Evolutionary conservation across 2,797 vertebrate species (phyloP), one percentile per base, ranked within the genome.

Genomic region (Thamnophis elegans): DNA sequence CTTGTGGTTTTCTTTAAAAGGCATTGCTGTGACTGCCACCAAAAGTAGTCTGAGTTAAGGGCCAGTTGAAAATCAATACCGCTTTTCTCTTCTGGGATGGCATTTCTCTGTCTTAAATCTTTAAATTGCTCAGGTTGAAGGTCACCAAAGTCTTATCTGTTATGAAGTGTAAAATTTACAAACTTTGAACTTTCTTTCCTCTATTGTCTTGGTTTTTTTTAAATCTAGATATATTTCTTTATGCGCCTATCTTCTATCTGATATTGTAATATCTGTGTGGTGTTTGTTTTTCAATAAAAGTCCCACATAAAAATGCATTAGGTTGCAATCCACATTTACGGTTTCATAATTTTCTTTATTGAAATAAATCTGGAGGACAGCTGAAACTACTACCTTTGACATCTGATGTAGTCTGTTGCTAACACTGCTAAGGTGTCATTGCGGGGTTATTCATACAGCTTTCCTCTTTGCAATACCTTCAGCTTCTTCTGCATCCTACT

Each of bases 51-150:
- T 89, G 91, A 85, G 62, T 78, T 93, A 88, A 93, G 62, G 25
- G 56, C 89, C 90, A 73, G 55, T 32, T 91, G 54, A 87, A 93
- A 91, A 92, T 90, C 91, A 90, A 91, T 90, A 54, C 26, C 22
- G 13, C 36, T 55, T 89, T 62, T 59, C 65, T 90, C 62, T 78
- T 91, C 47, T 60, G 53, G 20, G 87, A 88, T 91, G 65, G 62
- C 47, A 51, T 93, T 92, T 92, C 56, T 91, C 42, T 51, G 22
- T 85, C 28, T 92, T 89, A 88, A 90, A 90, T 36, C 25, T 47
- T 7, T 88, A 85, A 94, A 68, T 18, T 78, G 1, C 62, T 47
- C 32, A 59, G 26, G 47, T 62, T 58, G 53, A 90, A 90, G 85
- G 73, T 68, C 73, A 89, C 51, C 32, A 73, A 65, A 55, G 56